Base-by-base conservation (phyloP, 1,140 invertebrate species). In the Caenorhabditis remanei region DNA sequence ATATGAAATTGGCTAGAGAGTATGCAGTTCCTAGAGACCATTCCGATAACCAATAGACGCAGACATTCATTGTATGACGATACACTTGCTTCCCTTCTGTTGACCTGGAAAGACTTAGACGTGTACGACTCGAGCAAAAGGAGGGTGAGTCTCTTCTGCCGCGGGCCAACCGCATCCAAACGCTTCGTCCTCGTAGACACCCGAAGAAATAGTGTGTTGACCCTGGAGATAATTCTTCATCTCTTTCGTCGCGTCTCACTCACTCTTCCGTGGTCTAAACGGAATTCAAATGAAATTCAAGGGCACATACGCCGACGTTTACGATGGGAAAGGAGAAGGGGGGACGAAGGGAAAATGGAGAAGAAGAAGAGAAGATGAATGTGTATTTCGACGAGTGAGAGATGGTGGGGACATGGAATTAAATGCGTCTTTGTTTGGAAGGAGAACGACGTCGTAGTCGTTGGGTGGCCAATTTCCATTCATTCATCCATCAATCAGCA, bases 231-330 rank as follows among this genome's bases (percentile, higher is more conserved):
- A 48, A n/a, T 79, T 53, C 16, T 53, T 53, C 46, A 21, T 53
- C 21, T 50, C 43, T 50, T 13, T 50, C n/a, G 14, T 11, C 41
- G 40, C 43, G 21, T 43, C 40, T 46, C 13, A 41, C 46, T 24
- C 71, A 4, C 71, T 79, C 71, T 79, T 79, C 71, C 71, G 71
- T 50, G 8, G 71, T 79, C 71, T 79, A 50, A 53, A 79, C 71
- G 71, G 71, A 79, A 79, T 79, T 79, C 46, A 79, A 79, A 79
- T 79, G 71, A 79, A 79, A 50, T 79, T 79, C 71, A 79, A 79
- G 71, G 71, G 71, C 71, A 79, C 46, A 79, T 53, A 50, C 71
- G 71, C 21, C 71, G 71, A 50, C 71, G 71, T 79, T 79, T 79
- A 79, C 71, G 71, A 79, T 79, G 71, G 46, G 71, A 79, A 79